Conservation (phyloP, 2,888 invertebrate species). For the Omphaloscelis lunosa region DNA sequence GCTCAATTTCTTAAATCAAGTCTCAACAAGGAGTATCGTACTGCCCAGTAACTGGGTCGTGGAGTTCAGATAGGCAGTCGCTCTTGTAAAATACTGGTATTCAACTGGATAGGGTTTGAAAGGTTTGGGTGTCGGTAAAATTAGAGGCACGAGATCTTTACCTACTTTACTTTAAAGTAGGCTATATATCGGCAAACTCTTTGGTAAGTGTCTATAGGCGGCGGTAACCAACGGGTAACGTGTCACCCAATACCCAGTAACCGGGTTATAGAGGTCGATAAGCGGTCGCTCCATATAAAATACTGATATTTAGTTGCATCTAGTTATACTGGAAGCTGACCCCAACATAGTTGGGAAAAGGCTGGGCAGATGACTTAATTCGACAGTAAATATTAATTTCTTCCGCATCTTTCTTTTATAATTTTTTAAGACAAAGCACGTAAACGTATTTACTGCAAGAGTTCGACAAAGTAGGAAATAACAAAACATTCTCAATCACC, state of each 20-base stretch:
- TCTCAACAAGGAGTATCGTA: neutral
- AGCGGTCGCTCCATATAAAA: too few relatives aligned
- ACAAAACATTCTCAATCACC: neutral
- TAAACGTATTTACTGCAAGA: neutral
- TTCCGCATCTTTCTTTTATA: neutral
- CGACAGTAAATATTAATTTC: neutral
- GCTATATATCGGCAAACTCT: too few relatives aligned
- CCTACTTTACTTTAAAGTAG: too few relatives aligned
- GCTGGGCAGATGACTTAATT: neutral
- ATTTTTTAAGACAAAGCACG: neutral
- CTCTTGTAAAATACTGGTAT: neutral
- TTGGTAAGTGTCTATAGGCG: too few relatives aligned
- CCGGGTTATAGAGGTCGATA: neutral
- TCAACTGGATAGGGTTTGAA: neutral
- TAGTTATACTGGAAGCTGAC: neutral
- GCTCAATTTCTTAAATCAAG: neutral
- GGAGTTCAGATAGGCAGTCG: neutral
- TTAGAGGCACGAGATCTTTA: too few relatives aligned
- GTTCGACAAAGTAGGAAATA: constrained; percentile 6
- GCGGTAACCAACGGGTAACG: too few relatives aligned
- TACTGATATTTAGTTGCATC: neutral
- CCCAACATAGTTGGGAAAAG: neutral
- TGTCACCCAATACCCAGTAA: neutral
- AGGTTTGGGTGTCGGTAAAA: too few relatives aligned
- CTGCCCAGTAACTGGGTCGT: neutral